A percentile compares a stretch with the other conserved stretches of the same genome.
phyloP scores from a whole-genome alignment of 2,113 vertebrate genomes.

The Eulemur macaco region DNA sequence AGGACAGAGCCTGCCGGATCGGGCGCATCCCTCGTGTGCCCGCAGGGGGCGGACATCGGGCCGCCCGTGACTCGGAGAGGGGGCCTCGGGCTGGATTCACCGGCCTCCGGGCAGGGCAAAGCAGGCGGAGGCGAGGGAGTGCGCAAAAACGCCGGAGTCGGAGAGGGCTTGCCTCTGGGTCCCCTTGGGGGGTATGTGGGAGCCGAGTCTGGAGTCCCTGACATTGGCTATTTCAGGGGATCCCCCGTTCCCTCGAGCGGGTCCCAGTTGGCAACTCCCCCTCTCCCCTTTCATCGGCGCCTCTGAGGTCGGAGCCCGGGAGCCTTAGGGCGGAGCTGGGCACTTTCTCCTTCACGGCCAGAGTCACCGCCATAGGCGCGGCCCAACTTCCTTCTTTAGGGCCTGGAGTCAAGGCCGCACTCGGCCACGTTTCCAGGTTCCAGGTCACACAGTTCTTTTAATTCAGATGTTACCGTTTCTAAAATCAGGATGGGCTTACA shows the following conservation, averaged over 20 bases:
- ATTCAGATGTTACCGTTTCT: neutral
- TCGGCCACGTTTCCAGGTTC: neutral
- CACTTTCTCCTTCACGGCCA: neutral
- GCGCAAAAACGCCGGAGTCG: neutral
- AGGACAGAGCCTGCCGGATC: neutral
- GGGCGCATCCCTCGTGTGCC: neutral
- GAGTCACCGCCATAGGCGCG: neutral
- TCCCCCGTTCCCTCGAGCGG: neutral
- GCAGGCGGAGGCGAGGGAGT: neutral
- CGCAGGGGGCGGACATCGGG: rapidly evolving
- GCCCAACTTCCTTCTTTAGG: neutral
- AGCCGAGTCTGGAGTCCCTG: neutral
- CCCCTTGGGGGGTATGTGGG: neutral
- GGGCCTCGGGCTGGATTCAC: neutral
- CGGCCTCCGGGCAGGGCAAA: neutral
- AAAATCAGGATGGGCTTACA: rapidly evolving
- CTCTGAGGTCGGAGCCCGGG: neutral
- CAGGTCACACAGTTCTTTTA: too few species aligned
- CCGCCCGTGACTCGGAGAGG: neutral
- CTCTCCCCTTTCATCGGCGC: neutral
- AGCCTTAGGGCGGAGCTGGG: neutral
- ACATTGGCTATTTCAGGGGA: neutral
- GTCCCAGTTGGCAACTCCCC: neutral
- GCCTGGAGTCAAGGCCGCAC: neutral
- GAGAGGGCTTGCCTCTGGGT: neutral